These are phyloP conservation scores for Drosophila mayri DNA, from an alignment of 1,140 invertebrate genomes.

Conservation along the genomic window DNA sequence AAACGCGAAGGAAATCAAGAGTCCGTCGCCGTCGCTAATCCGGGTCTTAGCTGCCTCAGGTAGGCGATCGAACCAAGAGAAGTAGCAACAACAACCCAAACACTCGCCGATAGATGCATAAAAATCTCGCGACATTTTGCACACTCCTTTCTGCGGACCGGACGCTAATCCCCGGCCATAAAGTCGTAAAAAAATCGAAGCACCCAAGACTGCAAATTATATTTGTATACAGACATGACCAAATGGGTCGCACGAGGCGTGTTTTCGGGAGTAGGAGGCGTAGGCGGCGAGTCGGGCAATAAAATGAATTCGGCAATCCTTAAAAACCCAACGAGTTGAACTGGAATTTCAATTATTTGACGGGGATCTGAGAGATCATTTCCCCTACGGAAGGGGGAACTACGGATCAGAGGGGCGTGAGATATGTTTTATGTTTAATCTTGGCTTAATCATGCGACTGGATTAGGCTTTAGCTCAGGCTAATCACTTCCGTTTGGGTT, in stretches of 20 bases:
- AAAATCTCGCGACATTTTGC: conserved; percentile 54
- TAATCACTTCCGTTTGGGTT: conserved; percentile 27
- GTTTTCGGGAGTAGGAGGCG: conserved; percentile 16
- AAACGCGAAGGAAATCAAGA: conserved; percentile 65
- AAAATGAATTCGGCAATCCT: conserved; percentile 38
- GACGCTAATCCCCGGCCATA: conserved; percentile 78
- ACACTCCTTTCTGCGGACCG: conserved; percentile 74
- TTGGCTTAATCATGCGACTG: conserved; percentile 7
- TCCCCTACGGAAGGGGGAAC: conserved; percentile 5
- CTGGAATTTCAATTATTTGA: conserved; percentile 44
- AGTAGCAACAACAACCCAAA: conserved; percentile 23
- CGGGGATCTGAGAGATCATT: conserved; percentile 1
- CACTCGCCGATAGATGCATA: conserved; percentile 32
- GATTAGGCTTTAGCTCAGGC: conserved; percentile 1
- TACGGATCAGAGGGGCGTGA: conserved; percentile 11
- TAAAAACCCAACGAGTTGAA: conserved; percentile 43
- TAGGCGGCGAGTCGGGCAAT: conserved; percentile 24
- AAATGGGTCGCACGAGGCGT: conserved; percentile 34
- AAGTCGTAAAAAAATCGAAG: conserved; percentile 72
- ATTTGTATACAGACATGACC: conserved; percentile 69
- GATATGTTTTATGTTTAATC: neutral
- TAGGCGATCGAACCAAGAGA: conserved; percentile 26
- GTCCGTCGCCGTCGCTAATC: conserved; percentile 63
- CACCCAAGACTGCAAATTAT: conserved; percentile 65
- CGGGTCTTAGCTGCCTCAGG: conserved; percentile 51